Evolutionary conservation across 2,888 invertebrate genomes (phyloP).

Genomic region (Rhodophaea formosa): DNA sequence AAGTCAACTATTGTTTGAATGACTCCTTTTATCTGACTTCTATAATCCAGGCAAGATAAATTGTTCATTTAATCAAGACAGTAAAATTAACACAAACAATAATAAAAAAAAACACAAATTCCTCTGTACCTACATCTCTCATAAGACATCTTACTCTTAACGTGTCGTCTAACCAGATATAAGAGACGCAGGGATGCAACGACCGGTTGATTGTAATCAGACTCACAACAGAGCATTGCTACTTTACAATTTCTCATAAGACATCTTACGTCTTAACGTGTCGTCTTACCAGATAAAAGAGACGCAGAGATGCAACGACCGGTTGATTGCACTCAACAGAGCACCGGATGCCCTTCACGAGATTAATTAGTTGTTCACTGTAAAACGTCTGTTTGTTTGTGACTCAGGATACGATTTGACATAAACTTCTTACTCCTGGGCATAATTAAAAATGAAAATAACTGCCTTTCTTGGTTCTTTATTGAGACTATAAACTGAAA

Average conservation of each 20-base stretch:
- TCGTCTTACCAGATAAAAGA: neutral
- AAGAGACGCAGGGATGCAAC: constrained; percentile 23
- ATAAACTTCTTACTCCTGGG: neutral
- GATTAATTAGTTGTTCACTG: constrained; percentile 47
- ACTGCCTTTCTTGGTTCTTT: no score
- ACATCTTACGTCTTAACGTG: neutral
- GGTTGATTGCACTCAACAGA: constrained; percentile 24
- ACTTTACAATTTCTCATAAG: neutral
- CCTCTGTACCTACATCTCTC: no score
- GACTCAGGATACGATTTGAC: constrained; percentile 8
- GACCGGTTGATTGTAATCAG: constrained; percentile 29
- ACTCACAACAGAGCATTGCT: constrained; percentile 20
- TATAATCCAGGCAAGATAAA: no score
- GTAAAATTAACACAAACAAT: no score
- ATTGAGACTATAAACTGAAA: no score
- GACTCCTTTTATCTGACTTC: no score
- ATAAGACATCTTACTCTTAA: neutral
- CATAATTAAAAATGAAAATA: no score
- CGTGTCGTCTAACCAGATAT: neutral
- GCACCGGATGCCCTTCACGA: constrained; percentile 53
- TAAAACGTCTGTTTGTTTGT: constrained; percentile 20
- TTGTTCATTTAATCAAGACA: no score
- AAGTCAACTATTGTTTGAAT: no score
- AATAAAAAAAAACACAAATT: no score
- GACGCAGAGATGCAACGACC: constrained; percentile 27